Conservation (phyloP, 1,140 invertebrate genomes). For the Babylonia areolata region DNA sequence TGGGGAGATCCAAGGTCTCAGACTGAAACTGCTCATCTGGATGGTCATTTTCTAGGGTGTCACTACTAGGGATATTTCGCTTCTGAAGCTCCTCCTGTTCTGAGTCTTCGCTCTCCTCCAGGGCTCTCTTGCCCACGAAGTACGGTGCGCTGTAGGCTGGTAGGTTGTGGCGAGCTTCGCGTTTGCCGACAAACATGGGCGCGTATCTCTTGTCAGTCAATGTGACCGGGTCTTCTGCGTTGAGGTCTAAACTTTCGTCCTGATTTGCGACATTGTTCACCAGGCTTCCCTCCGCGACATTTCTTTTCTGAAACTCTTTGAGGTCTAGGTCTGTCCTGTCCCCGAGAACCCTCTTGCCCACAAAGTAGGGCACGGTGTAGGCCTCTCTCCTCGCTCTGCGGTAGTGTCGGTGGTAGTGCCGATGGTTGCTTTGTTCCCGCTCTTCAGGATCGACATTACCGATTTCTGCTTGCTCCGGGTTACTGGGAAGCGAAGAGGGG, state of each 20-base stretch:
- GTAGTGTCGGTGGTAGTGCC: neutral
- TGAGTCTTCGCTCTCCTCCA: slow-evolving; percentile 19
- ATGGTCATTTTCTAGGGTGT: neutral
- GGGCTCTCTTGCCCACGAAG: slow-evolving; percentile 36
- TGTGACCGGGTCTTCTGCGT: neutral
- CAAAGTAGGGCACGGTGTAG: neutral
- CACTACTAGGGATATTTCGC: neutral
- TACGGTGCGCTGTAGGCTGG: slow-evolving; percentile 20
- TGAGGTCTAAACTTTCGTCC: neutral
- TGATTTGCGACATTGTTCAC: neutral
- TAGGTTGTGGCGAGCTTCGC: neutral
- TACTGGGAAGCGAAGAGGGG: neutral
- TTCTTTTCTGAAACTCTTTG: neutral
- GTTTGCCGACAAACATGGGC: neutral
- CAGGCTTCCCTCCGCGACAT: neutral
- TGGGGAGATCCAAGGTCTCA: too few species aligned
- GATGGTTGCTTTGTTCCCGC: neutral
- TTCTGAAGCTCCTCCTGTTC: slow-evolving; percentile 25
- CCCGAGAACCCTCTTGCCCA: neutral
- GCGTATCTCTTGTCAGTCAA: neutral
- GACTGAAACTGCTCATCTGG: too few species aligned
- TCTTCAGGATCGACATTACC: neutral
- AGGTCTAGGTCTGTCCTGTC: neutral
- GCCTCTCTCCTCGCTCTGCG: neutral
- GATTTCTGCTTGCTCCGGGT: neutral